Evolutionary conservation across 1,140 invertebrate genomes (phyloP), one percentile per base, ranked within the genome.

Genomic region (Aphaenogaster ashmeadi): DNA sequence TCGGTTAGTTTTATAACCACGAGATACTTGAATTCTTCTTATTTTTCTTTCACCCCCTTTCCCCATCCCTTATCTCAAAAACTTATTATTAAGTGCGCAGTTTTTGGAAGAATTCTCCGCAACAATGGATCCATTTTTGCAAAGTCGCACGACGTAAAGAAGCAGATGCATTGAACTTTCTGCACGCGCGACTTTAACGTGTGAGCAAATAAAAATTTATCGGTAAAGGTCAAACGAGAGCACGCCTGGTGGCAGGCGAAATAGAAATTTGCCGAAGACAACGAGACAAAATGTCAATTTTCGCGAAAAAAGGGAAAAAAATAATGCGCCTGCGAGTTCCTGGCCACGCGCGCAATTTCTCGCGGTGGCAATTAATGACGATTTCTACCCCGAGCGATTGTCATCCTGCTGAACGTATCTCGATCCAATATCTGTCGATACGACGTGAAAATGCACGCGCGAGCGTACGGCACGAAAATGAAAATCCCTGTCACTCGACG

Each of bases 371-470:
- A 75, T 75, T 84, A 83, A 60, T 38, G 41, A 56, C 18, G 6
- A 58, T 84, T 84, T 62, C 56, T 50, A 18, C 0, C 54, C 54
- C 56, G 41, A 72, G 27, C 52, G 80, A 84, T 74, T 72, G 67
- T 83, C 27, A 72, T 60, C 27, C 38, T 36, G 54, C 71, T 21
- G 69, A 74, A 50, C 18, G n/a, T 60, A 75, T 84, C 27, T 74
- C 54, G 33, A 84, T 27, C 2, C 54, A 60, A 84, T 84, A 83
- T 83, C 41, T 74, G 11, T 60, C 52, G 41, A 84, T 62, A 15
- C 41, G 36, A 50, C 54, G 21, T 36, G 41, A 84, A 84, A 74
- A 47, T 11, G 41, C 80, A 21, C 67, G 21, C 41, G 18, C 64
- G 52, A 44, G 79, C 52, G n/a, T 33, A 54, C 15, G 27, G 7